Percentiles rank a stretch among this genome's conserved stretches.
phyloP scores from a whole-genome alignment of 2,888 invertebrate species.

The Brenthis hecate region DNA sequence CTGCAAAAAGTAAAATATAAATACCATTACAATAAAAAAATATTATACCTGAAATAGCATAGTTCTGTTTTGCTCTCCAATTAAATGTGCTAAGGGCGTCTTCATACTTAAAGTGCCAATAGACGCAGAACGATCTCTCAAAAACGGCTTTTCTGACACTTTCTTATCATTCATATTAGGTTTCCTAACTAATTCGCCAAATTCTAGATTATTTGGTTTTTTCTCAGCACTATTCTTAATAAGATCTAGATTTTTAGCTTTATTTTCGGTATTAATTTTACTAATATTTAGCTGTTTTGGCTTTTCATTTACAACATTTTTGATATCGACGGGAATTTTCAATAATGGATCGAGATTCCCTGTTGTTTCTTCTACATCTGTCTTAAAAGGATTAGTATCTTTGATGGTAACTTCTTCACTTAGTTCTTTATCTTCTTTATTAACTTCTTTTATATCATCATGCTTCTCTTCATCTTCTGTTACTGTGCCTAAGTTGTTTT shows the following conservation, averaged over 20 bases:
- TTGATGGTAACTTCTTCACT: slow-evolving; percentile 8
- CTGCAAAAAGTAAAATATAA: too few relatives aligned
- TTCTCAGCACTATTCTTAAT: slow-evolving; percentile 23
- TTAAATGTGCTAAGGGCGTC: slow-evolving; percentile 71
- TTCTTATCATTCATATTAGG: slow-evolving; percentile 41
- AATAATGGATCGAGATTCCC: slow-evolving; percentile 40
- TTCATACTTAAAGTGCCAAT: slow-evolving; percentile 81
- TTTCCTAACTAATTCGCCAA: slow-evolving; percentile 56
- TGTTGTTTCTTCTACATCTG: slow-evolving; percentile 31
- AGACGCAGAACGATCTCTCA: slow-evolving; percentile 83
- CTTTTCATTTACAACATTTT: slow-evolving; percentile 32
- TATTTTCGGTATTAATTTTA: slow-evolving; percentile 21
- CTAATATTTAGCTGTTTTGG: slow-evolving; percentile 16
- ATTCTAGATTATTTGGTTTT: slow-evolving; percentile 49
- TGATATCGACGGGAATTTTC: slow-evolving; percentile 32
- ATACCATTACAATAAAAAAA: too few relatives aligned
- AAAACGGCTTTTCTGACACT: slow-evolving; percentile 61
- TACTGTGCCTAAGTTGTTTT: slow-evolving; percentile 67
- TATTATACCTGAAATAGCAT: slow-evolving; percentile 92
- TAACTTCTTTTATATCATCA: slow-evolving; percentile 54
- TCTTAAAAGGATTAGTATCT: slow-evolving; percentile 41
- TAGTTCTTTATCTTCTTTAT: slow-evolving; percentile 20
- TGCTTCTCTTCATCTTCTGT: slow-evolving; percentile 69
- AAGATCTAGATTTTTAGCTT: slow-evolving; percentile 23
- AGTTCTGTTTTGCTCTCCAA: slow-evolving; percentile 91